Conservation (phyloP, 2,113 vertebrate genomes). For the Maylandia zebra region DNA sequence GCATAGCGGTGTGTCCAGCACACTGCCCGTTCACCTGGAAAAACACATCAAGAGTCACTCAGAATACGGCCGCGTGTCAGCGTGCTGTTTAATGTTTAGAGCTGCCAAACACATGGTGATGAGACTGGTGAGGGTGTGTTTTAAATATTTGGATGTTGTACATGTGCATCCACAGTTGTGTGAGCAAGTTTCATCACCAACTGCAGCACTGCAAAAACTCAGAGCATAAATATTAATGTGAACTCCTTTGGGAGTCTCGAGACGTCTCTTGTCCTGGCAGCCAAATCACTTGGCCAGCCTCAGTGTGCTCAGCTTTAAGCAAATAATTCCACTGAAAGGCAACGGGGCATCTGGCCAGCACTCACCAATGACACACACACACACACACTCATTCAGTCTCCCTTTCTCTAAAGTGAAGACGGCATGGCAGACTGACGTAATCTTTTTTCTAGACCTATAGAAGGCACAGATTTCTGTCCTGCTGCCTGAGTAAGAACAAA, state of each 20-base stretch:
- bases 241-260: conserved; percentile 62
- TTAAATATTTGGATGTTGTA: background rate
- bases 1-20: conserved; percentile 98
- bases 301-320: conserved; percentile 60
- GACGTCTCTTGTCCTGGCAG: conserved; percentile 71
- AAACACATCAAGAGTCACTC: conserved; percentile 12
- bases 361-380: conserved; percentile 34
- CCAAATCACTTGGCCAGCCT: conserved; percentile 60
- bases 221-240: conserved; percentile 70
- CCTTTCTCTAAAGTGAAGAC: conserved; percentile 11
- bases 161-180: background rate
- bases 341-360: conserved; percentile 62
- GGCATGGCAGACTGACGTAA: conserved; percentile 20
- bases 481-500: conserved; percentile 2
- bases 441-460: background rate
- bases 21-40: conserved; percentile 95
- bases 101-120: background rate
- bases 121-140: background rate
- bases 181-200: conserved; percentile 57
- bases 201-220: conserved; percentile 67
- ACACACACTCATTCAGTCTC: background rate
- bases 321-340: conserved; percentile 69
- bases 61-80: background rate
- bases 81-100: background rate
- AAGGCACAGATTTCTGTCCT: background rate